Evolutionary conservation across 2,113 vertebrate genomes (phyloP).

Genomic region (Dolichotis patagonum): DNA sequence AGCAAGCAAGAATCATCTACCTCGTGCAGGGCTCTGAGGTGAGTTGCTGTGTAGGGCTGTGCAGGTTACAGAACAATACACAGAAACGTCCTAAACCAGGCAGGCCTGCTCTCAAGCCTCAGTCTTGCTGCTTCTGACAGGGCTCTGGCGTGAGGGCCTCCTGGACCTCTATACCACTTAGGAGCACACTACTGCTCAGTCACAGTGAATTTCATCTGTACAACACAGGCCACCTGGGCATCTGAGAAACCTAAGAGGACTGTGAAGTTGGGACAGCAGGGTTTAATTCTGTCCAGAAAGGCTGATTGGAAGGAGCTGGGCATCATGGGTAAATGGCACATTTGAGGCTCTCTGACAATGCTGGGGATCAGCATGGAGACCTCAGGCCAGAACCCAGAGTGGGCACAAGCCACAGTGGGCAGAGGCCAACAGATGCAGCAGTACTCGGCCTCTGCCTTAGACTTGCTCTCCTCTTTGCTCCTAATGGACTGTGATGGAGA

Average conservation of each 20-base stretch:
- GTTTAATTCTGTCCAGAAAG: background rate
- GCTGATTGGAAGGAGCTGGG: background rate
- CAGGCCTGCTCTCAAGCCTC: background rate
- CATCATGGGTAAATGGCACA: background rate
- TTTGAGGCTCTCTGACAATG: background rate
- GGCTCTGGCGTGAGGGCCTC: background rate
- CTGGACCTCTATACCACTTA: background rate
- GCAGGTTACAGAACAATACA: fast-evolving
- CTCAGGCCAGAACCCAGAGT: background rate
- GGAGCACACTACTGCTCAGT: background rate
- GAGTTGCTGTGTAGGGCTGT: background rate
- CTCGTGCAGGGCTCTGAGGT: background rate
- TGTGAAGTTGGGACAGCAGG: background rate
- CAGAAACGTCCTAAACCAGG: background rate
- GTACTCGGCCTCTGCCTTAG: background rate
- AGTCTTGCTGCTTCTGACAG: too few species aligned
- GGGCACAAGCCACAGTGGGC: fast-evolving
- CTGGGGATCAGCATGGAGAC: background rate
- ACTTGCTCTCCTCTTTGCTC: background rate
- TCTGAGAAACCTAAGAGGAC: background rate
- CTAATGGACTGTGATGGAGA: background rate
- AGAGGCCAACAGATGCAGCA: background rate
- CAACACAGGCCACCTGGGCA: background rate
- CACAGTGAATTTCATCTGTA: background rate
- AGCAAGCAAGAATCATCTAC: background rate